phyloP scores from a whole-genome alignment of 2,113 vertebrate species.

The Formicarius rufipectus region DNA sequence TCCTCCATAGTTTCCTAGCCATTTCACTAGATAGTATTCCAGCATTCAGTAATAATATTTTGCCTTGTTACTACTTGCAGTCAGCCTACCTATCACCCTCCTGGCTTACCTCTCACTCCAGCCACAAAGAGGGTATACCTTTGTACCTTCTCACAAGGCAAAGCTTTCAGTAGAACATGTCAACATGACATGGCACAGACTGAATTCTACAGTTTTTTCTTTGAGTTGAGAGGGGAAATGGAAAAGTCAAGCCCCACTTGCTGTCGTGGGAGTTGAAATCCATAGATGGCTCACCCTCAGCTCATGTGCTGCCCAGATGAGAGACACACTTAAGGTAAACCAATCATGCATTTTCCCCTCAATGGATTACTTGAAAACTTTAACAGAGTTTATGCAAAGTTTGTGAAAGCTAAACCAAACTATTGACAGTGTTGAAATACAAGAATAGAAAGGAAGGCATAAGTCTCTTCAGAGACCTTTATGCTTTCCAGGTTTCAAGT shows the following conservation, averaged over 20 bases:
- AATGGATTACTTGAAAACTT: background rate
- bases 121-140: background rate
- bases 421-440: background rate
- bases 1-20: background rate
- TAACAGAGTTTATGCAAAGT: background rate
- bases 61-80: background rate
- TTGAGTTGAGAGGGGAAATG: background rate
- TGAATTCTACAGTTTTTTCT: background rate
- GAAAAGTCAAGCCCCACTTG: background rate
- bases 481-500: background rate
- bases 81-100: background rate
- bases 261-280: background rate
- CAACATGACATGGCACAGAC: background rate
- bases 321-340: background rate
- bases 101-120: background rate
- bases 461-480: background rate
- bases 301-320: background rate
- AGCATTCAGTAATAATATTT: background rate
- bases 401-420: background rate
- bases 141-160: background rate
- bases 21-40: background rate
- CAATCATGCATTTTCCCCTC: background rate
- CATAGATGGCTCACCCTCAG: accelerated
- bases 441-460: background rate
- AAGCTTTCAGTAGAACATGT: background rate